phyloP scores from a whole-genome alignment of 2,888 invertebrate species.

The Congeria kusceri region DNA sequence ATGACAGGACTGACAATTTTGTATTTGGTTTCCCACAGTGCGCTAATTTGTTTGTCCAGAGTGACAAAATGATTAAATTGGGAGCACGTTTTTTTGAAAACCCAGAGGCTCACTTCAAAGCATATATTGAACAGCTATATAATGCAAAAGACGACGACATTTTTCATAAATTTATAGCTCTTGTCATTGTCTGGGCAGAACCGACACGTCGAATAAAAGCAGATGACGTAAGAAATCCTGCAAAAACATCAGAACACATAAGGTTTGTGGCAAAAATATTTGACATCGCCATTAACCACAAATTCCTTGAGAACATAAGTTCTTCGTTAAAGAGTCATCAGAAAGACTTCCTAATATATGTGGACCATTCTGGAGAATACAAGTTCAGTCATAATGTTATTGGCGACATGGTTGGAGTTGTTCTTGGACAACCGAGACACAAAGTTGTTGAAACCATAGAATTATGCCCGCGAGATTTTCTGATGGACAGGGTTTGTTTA shows the following conservation, averaged over 20 bases:
- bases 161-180: background rate
- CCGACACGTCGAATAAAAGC: background rate
- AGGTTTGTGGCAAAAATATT: constrained; percentile 12
- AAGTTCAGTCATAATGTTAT: constrained; percentile 36
- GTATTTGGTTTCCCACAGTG: constrained; percentile 33
- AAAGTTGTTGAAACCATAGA: constrained; percentile 5
- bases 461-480: constrained; percentile 6
- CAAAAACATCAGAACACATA: constrained; percentile 7
- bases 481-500: constrained; percentile 2
- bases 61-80: constrained; percentile 10
- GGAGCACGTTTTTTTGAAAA: constrained; percentile 18
- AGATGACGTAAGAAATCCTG: background rate
- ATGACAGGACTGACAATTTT: background rate
- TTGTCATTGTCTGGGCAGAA: constrained; percentile 37
- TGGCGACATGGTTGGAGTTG: constrained; percentile 36
- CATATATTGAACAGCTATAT: constrained; percentile 18
- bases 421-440: background rate
- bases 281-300: background rate
- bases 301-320: constrained; percentile 3
- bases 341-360: constrained; percentile 11
- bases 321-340: constrained; percentile 24
- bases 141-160: constrained; percentile 4
- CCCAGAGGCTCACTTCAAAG: constrained; percentile 15
- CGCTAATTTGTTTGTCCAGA: constrained; percentile 8
- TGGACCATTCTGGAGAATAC: constrained; percentile 7